These are phyloP conservation scores for Sinhomidia bicolor DNA, from an alignment of 2,888 invertebrate species.

Conservation along the genomic window DNA sequence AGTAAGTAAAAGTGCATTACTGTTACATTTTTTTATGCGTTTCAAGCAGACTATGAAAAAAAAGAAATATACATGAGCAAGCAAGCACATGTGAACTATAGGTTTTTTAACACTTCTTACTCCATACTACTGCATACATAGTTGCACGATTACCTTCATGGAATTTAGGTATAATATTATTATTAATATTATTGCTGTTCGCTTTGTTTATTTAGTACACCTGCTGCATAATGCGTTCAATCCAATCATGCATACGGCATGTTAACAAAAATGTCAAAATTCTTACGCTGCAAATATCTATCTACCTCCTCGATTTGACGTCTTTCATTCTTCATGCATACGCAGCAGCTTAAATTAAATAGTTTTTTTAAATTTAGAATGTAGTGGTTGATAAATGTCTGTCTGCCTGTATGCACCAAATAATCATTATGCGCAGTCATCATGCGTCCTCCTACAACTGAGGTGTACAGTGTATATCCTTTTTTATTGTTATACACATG, in stretches of 20 bases:
- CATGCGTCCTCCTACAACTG: constrained; percentile 52
- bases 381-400: neutral
- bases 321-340: neutral
- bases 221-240: neutral
- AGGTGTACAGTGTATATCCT: neutral
- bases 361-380: neutral
- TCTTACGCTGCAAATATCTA: neutral
- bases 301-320: neutral
- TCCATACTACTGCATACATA: neutral
- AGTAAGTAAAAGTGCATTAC: neutral
- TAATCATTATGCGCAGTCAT: constrained; percentile 45
- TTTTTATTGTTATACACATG: constrained; percentile 23
- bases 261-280: neutral
- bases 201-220: neutral
- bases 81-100: constrained; percentile 1
- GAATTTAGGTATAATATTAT: neutral
- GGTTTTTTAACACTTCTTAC: neutral
- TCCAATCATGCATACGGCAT: neutral
- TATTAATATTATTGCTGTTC: no score
- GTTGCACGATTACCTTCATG: neutral
- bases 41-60: neutral
- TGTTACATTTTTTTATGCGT: neutral
- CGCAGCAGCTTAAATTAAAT: neutral
- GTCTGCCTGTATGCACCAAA: neutral
- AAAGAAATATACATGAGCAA: neutral